Percentiles rank a stretch among this genome's conserved stretches.
Evolutionary conservation across 2,888 invertebrate species (phyloP).

Genomic region (Zaprionus lineosus): DNA sequence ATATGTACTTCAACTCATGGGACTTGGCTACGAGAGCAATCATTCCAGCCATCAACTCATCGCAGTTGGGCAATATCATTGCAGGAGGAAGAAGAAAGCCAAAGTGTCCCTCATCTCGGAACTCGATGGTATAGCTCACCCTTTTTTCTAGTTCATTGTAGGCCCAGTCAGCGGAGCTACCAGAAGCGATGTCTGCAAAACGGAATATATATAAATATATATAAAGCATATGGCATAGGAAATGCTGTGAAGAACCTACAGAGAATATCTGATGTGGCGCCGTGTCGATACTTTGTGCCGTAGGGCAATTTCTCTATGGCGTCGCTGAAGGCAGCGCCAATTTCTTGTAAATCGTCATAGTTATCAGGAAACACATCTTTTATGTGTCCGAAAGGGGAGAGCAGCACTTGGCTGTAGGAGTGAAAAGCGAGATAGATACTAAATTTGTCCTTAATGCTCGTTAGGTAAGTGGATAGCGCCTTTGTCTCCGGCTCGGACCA

Average conservation of each 20-base stretch:
- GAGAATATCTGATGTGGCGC: slow-evolving; percentile 85
- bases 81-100: slow-evolving; percentile 88
- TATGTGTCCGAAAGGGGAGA: slow-evolving; percentile 86
- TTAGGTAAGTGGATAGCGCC: slow-evolving; percentile 83
- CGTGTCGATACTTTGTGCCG: slow-evolving; percentile 84
- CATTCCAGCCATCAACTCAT: slow-evolving; percentile 85
- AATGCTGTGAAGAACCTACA: no score
- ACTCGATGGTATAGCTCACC: slow-evolving; percentile 85
- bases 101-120: slow-evolving; percentile 87
- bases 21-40: slow-evolving; percentile 84
- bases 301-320: slow-evolving; percentile 83
- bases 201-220: no score
- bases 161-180: slow-evolving; percentile 84
- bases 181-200: slow-evolving; percentile 83
- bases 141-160: slow-evolving; percentile 83
- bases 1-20: slow-evolving; percentile 83
- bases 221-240: no score
- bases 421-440: slow-evolving; percentile 86
- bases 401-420: slow-evolving; percentile 86
- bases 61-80: slow-evolving; percentile 86
- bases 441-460: slow-evolving; percentile 81
- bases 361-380: slow-evolving; percentile 82
- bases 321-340: slow-evolving; percentile 84
- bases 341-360: slow-evolving; percentile 82
- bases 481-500: slow-evolving; percentile 85